phyloP scores from a whole-genome alignment of 2,888 invertebrate genomes.

The Lepetodrilus schrolli region DNA sequence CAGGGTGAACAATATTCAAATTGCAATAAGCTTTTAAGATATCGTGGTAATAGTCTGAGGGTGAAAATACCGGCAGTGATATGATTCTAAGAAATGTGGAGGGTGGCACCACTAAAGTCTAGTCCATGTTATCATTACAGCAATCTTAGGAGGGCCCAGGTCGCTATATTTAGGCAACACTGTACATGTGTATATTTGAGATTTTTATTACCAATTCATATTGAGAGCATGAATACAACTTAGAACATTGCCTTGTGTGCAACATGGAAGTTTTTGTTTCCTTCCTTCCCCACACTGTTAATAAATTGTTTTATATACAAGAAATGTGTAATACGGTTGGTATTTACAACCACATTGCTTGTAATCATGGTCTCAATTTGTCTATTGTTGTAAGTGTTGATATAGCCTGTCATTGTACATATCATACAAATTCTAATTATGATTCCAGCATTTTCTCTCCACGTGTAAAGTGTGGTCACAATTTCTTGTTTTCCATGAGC shows the following conservation, averaged over 20 bases:
- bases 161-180: background rate
- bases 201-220: background rate
- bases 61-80: no score
- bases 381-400: slow-evolving; percentile 1
- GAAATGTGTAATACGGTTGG: background rate
- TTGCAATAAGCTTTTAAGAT: no score
- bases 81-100: background rate
- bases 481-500: no score
- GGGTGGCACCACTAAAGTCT: background rate
- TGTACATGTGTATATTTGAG: slow-evolving; percentile 3
- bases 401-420: background rate
- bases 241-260: no score
- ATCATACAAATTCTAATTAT: background rate
- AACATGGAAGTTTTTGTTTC: slow-evolving; percentile 7
- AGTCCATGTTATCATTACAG: background rate
- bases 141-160: background rate
- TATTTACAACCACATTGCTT: background rate
- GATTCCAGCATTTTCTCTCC: no score
- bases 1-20: no score
- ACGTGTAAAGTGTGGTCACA: no score
- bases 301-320: slow-evolving; percentile 14
- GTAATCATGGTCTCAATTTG: slow-evolving; percentile 17
- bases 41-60: no score
- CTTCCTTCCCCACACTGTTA: background rate
- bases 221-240: slow-evolving; percentile 17